These are phyloP conservation scores for Lamellibrachia columna DNA, from an alignment of 2,888 invertebrate genomes.

Conservation along the genomic window DNA sequence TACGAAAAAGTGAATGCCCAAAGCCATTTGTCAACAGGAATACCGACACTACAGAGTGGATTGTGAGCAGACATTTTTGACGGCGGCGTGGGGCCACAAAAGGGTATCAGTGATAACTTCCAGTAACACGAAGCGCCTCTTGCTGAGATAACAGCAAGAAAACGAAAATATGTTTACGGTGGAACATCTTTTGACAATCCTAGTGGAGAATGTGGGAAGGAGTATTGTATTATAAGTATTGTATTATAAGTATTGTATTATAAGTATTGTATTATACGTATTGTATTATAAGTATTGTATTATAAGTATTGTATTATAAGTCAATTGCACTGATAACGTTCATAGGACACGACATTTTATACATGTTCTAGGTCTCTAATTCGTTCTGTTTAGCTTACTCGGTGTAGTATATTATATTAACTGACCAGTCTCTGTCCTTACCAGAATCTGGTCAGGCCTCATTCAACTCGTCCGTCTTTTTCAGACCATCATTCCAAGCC, in stretches of 20 bases:
- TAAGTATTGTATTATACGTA: too few relatives aligned
- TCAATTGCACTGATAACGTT: too few relatives aligned
- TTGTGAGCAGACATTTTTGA: background rate
- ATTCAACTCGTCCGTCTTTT: too few relatives aligned
- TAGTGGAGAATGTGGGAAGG: background rate
- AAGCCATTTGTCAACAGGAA: background rate
- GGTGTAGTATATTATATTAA: too few relatives aligned
- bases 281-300: too few relatives aligned
- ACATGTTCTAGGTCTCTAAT: too few relatives aligned
- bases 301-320: background rate
- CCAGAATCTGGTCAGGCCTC: too few relatives aligned
- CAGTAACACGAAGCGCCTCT: background rate
- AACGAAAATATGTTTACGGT: background rate
- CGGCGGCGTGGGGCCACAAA: background rate
- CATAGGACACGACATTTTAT: too few relatives aligned
- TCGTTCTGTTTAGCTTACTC: too few relatives aligned
- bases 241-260: too few relatives aligned
- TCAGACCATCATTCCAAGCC: too few relatives aligned
- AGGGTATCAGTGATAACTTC: background rate
- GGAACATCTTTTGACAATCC: background rate
- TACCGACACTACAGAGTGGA: background rate
- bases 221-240: background rate
- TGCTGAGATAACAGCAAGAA: background rate
- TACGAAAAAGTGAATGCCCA: background rate
- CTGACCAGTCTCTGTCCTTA: too few relatives aligned